phyloP scores from a whole-genome alignment of 2,113 vertebrate genomes.

The Psilopogon haemacephalus region DNA sequence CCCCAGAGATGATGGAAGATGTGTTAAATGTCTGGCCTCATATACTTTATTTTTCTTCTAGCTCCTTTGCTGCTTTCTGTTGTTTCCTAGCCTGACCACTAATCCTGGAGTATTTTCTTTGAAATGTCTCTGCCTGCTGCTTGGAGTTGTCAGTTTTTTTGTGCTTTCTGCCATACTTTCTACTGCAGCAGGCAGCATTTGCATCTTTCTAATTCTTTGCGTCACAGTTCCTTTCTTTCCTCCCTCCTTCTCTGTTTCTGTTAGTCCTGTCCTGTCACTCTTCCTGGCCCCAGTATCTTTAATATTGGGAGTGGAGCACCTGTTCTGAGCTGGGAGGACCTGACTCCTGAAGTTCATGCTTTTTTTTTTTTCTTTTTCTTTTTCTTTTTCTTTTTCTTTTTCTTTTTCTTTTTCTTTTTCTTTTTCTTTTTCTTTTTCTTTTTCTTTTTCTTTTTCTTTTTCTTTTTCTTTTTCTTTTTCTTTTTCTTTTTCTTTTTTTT shows the following conservation, averaged over 20 bases:
- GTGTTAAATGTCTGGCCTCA: neutral
- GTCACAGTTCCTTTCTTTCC: neutral
- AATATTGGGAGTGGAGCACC: neutral
- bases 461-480: neutral
- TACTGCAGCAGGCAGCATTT: neutral
- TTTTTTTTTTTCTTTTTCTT: too few species aligned
- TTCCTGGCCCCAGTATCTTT: neutral
- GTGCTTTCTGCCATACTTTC: neutral
- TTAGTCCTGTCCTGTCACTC: neutral
- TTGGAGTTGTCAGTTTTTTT: neutral
- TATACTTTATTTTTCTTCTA: neutral
- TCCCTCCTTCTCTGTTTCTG: neutral
- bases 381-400: neutral
- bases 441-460: neutral
- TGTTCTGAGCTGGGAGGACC: fast-evolving
- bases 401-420: neutral
- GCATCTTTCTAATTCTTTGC: neutral
- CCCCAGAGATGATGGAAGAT: neutral
- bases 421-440: neutral
- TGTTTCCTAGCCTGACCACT: neutral
- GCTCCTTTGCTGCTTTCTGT: neutral
- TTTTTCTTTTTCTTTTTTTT: neutral
- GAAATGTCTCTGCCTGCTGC: neutral
- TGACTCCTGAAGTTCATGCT: neutral
- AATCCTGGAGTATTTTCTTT: neutral